These are phyloP conservation scores for Sisor rabdophorus DNA, from an alignment of 2,113 vertebrate genomes.

Conservation along the genomic window DNA sequence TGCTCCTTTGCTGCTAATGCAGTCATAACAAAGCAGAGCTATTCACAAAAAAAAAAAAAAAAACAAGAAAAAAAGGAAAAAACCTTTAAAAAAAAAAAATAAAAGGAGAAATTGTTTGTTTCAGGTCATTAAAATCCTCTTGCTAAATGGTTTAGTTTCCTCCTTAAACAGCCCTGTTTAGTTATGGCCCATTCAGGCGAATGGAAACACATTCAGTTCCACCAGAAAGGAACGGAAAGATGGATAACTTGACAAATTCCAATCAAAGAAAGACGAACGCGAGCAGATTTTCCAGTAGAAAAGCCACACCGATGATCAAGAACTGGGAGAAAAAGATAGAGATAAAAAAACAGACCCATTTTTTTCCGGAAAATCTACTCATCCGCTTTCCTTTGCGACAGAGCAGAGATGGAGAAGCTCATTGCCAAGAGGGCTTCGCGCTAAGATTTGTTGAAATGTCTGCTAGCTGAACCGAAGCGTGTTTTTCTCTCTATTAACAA, in stretches of 20 bases:
- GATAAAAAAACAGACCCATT: neutral
- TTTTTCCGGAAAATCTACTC: neutral
- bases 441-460: slow-evolving; percentile 10
- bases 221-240: slow-evolving; percentile 33
- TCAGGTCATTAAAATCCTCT: neutral
- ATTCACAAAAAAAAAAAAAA: slow-evolving; percentile 62
- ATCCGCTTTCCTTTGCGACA: neutral
- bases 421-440: slow-evolving; percentile 17
- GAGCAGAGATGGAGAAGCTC: slow-evolving; percentile 13
- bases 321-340: neutral
- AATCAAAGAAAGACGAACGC: slow-evolving; percentile 29
- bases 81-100: slow-evolving; percentile 47
- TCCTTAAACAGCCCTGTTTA: slow-evolving; percentile 68
- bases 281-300: slow-evolving; percentile 29
- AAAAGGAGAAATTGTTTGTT: neutral
- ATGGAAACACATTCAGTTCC: slow-evolving; percentile 12
- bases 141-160: slow-evolving; percentile 19
- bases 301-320: slow-evolving; percentile 37
- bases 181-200: slow-evolving; percentile 63
- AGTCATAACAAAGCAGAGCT: slow-evolving; percentile 80
- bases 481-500: slow-evolving; percentile 1
- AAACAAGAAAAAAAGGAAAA: slow-evolving; percentile 42
- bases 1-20: slow-evolving; percentile 73
- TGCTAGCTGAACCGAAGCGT: neutral
- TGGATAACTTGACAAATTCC: slow-evolving; percentile 17